These are phyloP conservation scores for Melanaphis sacchari DNA, from an alignment of 1,140 invertebrate genomes.

Conservation along the genomic window DNA sequence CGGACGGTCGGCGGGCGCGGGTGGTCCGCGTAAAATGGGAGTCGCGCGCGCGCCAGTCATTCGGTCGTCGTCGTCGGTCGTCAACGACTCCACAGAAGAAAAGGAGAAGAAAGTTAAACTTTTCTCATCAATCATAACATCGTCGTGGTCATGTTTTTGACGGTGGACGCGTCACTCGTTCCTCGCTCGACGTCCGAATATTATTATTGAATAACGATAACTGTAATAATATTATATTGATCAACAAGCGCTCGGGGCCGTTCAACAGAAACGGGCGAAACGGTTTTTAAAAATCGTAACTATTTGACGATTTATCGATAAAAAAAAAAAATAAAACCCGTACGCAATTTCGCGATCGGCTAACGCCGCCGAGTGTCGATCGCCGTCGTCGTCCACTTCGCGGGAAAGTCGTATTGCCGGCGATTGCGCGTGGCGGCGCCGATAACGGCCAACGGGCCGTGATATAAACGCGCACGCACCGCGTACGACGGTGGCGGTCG, in stretches of 20 bases:
- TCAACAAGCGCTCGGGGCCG: background rate
- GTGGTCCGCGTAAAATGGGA: background rate
- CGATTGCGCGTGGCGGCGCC: background rate
- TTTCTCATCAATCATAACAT: background rate
- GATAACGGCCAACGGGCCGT: background rate
- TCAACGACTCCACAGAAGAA: background rate
- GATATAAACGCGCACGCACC: conserved; percentile 2
- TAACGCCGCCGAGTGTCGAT: background rate
- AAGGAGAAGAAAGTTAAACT: no score
- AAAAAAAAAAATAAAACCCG: no score
- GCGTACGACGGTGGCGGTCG: background rate
- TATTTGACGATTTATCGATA: background rate
- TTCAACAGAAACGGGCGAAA: no score
- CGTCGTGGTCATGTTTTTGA: background rate
- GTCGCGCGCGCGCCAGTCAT: background rate
- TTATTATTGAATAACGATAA: background rate
- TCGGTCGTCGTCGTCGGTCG: conserved; percentile 8
- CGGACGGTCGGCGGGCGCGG: background rate
- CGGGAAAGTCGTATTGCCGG: background rate
- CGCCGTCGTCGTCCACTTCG: background rate
- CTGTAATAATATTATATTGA: background rate
- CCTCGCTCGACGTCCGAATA: background rate
- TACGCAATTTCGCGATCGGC: background rate
- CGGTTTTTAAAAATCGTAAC: no score
- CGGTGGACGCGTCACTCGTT: background rate